Evolutionary conservation across 2,797 vertebrate genomes (phyloP).

Genomic region (Semotilus atromaculatus): DNA sequence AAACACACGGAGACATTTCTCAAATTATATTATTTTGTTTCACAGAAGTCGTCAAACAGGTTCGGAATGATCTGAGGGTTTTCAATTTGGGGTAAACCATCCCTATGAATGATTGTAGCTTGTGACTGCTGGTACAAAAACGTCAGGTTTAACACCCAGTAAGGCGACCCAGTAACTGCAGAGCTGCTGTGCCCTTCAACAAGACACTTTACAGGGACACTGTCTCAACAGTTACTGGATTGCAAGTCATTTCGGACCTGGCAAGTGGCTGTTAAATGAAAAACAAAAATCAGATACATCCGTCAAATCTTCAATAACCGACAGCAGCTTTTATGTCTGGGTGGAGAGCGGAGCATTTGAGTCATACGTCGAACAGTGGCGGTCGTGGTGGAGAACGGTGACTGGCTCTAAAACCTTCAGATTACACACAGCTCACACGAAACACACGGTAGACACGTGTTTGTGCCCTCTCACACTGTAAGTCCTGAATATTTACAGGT

Average conservation of each 20-base stretch:
- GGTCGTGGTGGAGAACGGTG: too few relatives aligned
- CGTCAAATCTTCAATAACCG: background rate
- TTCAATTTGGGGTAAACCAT: background rate
- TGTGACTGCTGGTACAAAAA: constrained; percentile 5
- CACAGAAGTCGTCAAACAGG: background rate
- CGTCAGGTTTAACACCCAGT: background rate
- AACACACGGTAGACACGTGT: too few relatives aligned
- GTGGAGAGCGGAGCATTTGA: too few relatives aligned
- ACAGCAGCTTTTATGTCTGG: background rate
- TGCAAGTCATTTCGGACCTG: background rate
- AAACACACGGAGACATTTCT: background rate
- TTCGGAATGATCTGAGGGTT: background rate
- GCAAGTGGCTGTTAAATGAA: background rate
- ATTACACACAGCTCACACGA: background rate
- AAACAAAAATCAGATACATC: background rate
- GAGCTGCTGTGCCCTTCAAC: background rate
- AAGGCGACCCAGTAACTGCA: background rate
- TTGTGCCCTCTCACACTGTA: too few relatives aligned
- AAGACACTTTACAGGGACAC: background rate
- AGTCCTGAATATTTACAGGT: too few relatives aligned
- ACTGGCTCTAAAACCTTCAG: background rate
- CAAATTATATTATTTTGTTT: background rate
- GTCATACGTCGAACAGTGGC: accelerated
- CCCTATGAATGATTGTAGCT: background rate
- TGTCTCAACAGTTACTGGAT: background rate